phyloP scores from a whole-genome alignment of 2,113 vertebrate genomes.

The Acinonyx jubatus region DNA sequence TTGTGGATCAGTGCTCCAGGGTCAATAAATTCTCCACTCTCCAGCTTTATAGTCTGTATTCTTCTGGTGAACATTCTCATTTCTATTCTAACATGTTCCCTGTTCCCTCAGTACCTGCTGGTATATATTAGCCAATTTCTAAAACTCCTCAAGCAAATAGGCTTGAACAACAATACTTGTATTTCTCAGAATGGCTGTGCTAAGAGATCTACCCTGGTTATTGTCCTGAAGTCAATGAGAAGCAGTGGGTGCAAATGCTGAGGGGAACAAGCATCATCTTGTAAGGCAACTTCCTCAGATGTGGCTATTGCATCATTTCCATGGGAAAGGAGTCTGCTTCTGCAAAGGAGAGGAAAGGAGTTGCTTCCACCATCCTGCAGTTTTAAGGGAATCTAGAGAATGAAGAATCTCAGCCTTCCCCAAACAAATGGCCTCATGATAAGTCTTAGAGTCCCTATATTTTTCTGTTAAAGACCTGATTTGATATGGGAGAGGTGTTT shows the following conservation, averaged over 20 bases:
- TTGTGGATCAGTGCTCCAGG: background rate
- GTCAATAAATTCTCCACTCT: background rate
- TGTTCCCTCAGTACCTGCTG: background rate
- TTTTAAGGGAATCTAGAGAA: background rate
- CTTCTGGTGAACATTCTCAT: background rate
- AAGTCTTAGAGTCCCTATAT: background rate
- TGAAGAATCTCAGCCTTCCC: background rate
- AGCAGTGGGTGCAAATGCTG: background rate
- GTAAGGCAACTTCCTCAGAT: background rate
- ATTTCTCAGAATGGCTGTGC: background rate
- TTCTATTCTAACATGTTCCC: background rate
- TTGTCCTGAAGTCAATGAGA: background rate
- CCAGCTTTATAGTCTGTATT: background rate
- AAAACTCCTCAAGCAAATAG: background rate
- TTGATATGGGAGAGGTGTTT: background rate
- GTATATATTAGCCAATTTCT: no score
- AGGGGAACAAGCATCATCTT: background rate
- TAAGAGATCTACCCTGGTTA: background rate
- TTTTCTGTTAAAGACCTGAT: background rate
- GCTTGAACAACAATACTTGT: background rate
- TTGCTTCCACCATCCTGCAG: background rate
- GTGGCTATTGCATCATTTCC: background rate
- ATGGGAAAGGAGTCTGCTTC: background rate
- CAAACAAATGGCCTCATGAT: background rate
- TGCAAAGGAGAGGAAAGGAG: background rate